Conservation (phyloP, 2,113 vertebrate genomes). For the Notarius lentiginosus region DNA sequence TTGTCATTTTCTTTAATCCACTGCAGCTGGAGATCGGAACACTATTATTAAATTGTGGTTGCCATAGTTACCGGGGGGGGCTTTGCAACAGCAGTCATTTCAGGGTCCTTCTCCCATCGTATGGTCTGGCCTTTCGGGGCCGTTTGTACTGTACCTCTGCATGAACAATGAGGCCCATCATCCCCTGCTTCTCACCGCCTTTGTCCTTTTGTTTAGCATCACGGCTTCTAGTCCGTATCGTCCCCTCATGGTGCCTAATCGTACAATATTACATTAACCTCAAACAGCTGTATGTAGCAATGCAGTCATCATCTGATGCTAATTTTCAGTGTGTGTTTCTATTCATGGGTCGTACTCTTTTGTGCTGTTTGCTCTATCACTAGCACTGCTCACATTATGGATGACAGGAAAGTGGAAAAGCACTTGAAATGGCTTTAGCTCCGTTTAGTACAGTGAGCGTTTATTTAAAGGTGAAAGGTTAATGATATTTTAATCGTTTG, state of each 20-base stretch:
- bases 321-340: neutral
- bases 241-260: conserved; percentile 18
- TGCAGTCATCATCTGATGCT: conserved; percentile 16
- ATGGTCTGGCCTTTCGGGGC: conserved; percentile 58
- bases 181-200: conserved; percentile 51
- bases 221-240: conserved; percentile 12
- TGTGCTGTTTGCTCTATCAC: neutral
- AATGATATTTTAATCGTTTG: neutral
- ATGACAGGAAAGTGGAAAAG: neutral
- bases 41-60: conserved; percentile 98
- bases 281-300: conserved; percentile 18
- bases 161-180: conserved; percentile 61
- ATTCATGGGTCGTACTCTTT: neutral
- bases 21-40: conserved; percentile 97
- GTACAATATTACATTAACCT: conserved; percentile 10
- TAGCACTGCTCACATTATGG: neutral
- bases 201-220: conserved; percentile 34
- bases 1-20: conserved; percentile 99
- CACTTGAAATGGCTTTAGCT: neutral
- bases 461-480: neutral
- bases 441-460: neutral
- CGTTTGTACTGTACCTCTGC: conserved; percentile 69
- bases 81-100: conserved; percentile 87
- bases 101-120: conserved; percentile 70
- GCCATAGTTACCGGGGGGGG: conserved; percentile 84